A percentile compares a stretch with the other conserved stretches of the same genome.
These are phyloP conservation scores for Fregetta grallaria DNA, from an alignment of 2,113 vertebrate genomes.

Conservation along the genomic window DNA sequence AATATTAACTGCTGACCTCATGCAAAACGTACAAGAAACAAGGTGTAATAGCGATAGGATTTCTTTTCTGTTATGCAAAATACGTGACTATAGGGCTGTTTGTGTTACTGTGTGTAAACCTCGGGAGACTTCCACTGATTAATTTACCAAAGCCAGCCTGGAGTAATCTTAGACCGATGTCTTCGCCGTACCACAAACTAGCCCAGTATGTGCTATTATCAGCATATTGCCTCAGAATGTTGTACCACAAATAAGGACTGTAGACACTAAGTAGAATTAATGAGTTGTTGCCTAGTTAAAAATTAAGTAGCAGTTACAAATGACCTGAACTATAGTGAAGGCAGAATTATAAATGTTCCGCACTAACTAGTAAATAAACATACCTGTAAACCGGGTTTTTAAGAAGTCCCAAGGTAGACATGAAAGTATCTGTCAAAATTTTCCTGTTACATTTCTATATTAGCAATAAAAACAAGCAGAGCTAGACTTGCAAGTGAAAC, in stretches of 20 bases:
- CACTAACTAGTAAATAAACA: not conserved
- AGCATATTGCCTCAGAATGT: not conserved
- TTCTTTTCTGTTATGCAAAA: constrained; percentile 25
- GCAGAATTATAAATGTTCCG: not conserved
- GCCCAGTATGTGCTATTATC: not conserved
- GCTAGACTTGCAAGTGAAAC: not conserved
- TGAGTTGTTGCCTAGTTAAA: constrained; percentile 32
- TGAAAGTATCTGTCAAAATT: not conserved
- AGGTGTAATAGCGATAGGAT: not conserved
- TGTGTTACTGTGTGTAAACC: not conserved
- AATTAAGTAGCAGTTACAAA: constrained; percentile 32
- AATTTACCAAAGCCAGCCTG: not conserved
- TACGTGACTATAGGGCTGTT: not conserved
- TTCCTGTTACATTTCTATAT: not conserved
- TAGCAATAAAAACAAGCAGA: not conserved
- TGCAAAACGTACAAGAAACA: not conserved
- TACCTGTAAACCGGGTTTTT: not conserved
- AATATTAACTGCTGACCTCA: constrained; percentile 22
- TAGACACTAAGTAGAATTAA: constrained; percentile 17
- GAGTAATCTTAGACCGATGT: not conserved
- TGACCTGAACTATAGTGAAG: not conserved
- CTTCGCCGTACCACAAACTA: not conserved
- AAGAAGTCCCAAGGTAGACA: not conserved
- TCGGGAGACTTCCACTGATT: constrained; percentile 3
- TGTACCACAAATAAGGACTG: not conserved